These are phyloP conservation scores for Teleogryllus oceanicus DNA, from an alignment of 2,888 invertebrate species.

Conservation along the genomic window DNA sequence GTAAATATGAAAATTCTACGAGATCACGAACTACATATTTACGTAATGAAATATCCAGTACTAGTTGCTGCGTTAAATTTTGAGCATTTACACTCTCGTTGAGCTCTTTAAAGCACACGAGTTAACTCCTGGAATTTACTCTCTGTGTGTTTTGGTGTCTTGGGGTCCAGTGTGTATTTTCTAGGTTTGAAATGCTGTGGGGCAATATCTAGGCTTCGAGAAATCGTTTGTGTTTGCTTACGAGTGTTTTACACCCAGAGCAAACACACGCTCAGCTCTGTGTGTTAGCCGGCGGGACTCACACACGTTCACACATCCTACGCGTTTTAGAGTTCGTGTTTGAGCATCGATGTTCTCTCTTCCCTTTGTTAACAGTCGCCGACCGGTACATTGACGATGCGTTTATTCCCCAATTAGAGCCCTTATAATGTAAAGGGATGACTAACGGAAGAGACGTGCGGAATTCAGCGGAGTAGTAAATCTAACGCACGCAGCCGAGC, in stretches of 20 bases:
- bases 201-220: conserved; percentile 5
- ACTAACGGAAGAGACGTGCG: background rate
- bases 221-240: conserved; percentile 18
- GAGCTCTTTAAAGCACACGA: no score
- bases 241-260: conserved; percentile 18
- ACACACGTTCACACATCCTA: conserved; percentile 7
- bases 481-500: background rate
- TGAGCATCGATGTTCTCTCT: background rate
- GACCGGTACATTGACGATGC: background rate
- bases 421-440: background rate
- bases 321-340: background rate
- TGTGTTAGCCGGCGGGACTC: background rate
- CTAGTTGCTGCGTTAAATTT: no score
- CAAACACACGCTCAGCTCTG: background rate
- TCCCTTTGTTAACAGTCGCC: background rate
- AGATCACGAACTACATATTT: no score
- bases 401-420: background rate
- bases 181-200: background rate
- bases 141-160: background rate
- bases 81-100: no score
- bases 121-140: background rate
- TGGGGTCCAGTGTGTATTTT: background rate
- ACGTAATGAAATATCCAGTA: no score
- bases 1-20: no score
- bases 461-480: background rate